These are phyloP conservation scores for Sanderia malayensis DNA, from an alignment of 30 jellyfish, hydroid and myxozoan species.

Conservation along the genomic window DNA sequence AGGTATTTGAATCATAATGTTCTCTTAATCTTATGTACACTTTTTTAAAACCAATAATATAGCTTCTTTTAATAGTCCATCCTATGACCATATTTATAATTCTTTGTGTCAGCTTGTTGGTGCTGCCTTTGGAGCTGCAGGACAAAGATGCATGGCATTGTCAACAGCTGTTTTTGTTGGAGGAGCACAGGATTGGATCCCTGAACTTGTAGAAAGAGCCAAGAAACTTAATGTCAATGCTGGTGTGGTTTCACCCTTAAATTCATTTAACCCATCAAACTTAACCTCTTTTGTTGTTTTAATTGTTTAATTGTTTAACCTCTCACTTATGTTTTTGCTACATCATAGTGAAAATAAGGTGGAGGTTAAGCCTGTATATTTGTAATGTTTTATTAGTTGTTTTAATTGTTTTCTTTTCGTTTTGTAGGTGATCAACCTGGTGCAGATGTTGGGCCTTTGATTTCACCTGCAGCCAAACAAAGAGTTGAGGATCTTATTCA, in stretches of 20 bases:
- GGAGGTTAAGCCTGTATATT: too few relatives aligned
- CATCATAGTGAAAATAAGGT: too few relatives aligned
- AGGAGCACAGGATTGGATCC: slow-evolving; percentile 92
- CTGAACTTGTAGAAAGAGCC: slow-evolving; percentile 90
- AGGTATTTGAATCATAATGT: too few relatives aligned
- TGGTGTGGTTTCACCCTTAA: slow-evolving; percentile 67
- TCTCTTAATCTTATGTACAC: too few relatives aligned
- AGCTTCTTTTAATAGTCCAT: too few relatives aligned
- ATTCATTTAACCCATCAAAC: not conserved
- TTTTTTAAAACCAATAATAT: too few relatives aligned
- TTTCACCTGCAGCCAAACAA: slow-evolving; percentile 80
- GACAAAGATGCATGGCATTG: slow-evolving; percentile 95
- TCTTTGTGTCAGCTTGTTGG: slow-evolving; percentile 96
- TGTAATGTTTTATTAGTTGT: too few relatives aligned
- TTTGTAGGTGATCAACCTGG: slow-evolving; percentile 87
- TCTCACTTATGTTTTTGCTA: too few relatives aligned
- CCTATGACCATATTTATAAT: too few relatives aligned
- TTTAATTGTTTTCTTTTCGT: too few relatives aligned
- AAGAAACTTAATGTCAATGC: slow-evolving; percentile 73
- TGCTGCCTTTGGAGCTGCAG: slow-evolving; percentile 98
- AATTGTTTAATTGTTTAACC: too few relatives aligned
- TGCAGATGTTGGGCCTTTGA: slow-evolving; percentile 87
- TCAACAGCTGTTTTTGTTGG: slow-evolving; percentile 95
- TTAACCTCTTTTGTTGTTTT: too few relatives aligned
- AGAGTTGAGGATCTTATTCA: slow-evolving; percentile 79